Evolutionary conservation across 2,888 invertebrate genomes (phyloP).

Genomic region (Napeogenes inachia): DNA sequence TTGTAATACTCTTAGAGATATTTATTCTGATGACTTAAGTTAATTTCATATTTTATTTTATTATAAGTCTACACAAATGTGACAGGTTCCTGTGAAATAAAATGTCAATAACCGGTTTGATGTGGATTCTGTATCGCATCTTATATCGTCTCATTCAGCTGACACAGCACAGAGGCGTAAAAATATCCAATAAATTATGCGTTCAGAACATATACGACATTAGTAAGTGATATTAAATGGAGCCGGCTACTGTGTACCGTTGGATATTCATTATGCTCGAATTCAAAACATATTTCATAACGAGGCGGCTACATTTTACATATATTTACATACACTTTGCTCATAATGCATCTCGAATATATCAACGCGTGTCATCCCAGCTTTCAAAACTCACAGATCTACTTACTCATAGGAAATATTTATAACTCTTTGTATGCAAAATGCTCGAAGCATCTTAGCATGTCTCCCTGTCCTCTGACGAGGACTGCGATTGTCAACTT

Average conservation of each 20-base stretch:
- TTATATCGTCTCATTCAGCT: too few species aligned
- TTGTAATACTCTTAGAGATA: too few species aligned
- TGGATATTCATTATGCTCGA: conserved; percentile 25
- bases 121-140: background rate
- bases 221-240: conserved; percentile 23
- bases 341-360: conserved; percentile 41
- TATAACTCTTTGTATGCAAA: conserved; percentile 77
- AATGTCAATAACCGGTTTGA: background rate
- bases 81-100: too few species aligned
- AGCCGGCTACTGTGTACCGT: conserved; percentile 38
- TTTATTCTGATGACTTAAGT: too few species aligned
- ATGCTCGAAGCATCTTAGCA: conserved; percentile 59
- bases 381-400: conserved; percentile 57
- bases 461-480: conserved; percentile 50
- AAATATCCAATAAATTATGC: conserved; percentile 2
- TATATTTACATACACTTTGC: conserved; percentile 65
- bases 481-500: conserved; percentile 53
- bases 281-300: conserved; percentile 42
- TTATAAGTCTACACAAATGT: too few species aligned
- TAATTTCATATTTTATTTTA: too few species aligned
- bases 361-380: conserved; percentile 66
- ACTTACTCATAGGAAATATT: conserved; percentile 68
- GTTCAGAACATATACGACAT: conserved; percentile 4
- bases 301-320: conserved; percentile 59
- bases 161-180: background rate